A percentile compares a stretch with the other conserved stretches of the same genome.
phyloP scores from a whole-genome alignment of 2,797 vertebrate species.

The Microchirus variegatus region DNA sequence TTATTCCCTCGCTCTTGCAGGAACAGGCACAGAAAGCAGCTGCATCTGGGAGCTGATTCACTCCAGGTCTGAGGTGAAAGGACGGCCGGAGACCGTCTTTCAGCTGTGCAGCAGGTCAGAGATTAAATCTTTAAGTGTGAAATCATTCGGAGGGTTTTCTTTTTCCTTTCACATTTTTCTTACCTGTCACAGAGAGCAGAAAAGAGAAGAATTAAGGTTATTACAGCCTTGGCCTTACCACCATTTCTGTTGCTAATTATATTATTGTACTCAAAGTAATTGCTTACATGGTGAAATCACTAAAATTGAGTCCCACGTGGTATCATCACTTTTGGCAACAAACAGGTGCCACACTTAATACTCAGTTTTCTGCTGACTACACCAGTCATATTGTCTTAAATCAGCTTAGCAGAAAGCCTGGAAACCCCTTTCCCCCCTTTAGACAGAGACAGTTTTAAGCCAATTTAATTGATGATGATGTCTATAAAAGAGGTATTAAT shows the following conservation, averaged over 20 bases:
- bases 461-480: too few species aligned
- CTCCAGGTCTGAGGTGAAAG: slow-evolving; percentile 92
- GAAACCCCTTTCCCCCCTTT: background rate
- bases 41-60: slow-evolving; percentile 97
- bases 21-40: slow-evolving; percentile 87
- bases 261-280: background rate
- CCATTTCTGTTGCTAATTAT: background rate
- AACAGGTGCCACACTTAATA: too few species aligned
- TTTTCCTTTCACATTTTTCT: background rate
- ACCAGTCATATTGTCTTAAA: too few species aligned
- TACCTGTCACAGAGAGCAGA: background rate
- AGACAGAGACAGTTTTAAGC: too few species aligned
- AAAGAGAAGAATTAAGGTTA: background rate
- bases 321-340: too few species aligned
- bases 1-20: slow-evolving; percentile 49
- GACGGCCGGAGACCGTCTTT: slow-evolving; percentile 93
- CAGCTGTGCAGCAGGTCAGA: slow-evolving; percentile 96
- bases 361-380: background rate
- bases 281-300: background rate
- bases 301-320: background rate
- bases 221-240: background rate
- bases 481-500: too few species aligned
- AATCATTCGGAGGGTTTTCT: background rate
- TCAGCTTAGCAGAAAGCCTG: background rate
- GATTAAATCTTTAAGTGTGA: slow-evolving; percentile 3